phyloP scores from a whole-genome alignment of 2,888 invertebrate species.

The Fabriciana adippe region DNA sequence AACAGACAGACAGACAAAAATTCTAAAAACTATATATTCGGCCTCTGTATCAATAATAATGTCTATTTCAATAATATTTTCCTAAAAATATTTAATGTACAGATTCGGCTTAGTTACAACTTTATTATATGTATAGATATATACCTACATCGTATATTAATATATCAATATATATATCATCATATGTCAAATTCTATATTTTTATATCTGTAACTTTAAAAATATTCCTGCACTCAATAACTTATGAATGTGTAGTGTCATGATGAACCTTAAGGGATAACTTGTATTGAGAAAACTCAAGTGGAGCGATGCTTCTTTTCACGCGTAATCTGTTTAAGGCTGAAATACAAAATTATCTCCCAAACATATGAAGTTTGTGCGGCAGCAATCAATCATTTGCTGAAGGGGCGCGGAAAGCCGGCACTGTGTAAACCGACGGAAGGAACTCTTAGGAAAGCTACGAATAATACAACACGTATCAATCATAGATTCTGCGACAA shows the following conservation, averaged over 20 bases:
- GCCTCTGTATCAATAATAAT: too few relatives aligned
- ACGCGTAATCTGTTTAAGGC: slow-evolving; percentile 79
- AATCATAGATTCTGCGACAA: slow-evolving; percentile 80
- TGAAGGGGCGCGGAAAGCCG: slow-evolving; percentile 72
- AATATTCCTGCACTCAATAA: slow-evolving; percentile 44
- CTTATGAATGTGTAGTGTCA: slow-evolving; percentile 63
- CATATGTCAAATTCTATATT: too few relatives aligned
- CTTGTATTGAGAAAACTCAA: slow-evolving; percentile 52
- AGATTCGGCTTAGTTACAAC: too few relatives aligned
- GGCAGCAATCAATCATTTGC: slow-evolving; percentile 75
- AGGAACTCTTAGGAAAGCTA: slow-evolving; percentile 75
- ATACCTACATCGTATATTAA: too few relatives aligned
- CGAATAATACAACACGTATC: slow-evolving; percentile 80
- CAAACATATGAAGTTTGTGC: slow-evolving; percentile 80
- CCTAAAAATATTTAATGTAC: too few relatives aligned
- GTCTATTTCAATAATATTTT: too few relatives aligned
- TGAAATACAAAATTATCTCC: slow-evolving; percentile 81
- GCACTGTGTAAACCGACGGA: slow-evolving; percentile 67
- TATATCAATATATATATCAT: too few relatives aligned
- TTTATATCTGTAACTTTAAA: slow-evolving; percentile 7
- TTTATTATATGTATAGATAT: too few relatives aligned
- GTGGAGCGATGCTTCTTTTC: slow-evolving; percentile 73
- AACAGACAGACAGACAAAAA: too few relatives aligned
- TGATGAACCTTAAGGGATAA: slow-evolving; percentile 57
- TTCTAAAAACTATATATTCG: too few relatives aligned